Conservation (phyloP, 2,113 vertebrate genomes). For the Eptesicus fuscus region DNA sequence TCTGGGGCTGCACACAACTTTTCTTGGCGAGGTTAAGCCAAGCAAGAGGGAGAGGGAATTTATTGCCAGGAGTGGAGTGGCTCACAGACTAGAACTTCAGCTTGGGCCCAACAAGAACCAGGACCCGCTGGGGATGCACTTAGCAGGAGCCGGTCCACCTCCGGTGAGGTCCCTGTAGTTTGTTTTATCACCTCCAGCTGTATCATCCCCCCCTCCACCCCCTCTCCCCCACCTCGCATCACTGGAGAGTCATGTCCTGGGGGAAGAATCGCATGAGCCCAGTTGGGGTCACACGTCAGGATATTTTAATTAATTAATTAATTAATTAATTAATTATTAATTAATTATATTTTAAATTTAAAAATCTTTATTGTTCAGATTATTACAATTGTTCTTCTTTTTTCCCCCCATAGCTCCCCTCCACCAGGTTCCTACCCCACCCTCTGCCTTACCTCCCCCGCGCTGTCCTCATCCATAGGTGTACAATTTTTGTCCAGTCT, state of each 20-base stretch:
- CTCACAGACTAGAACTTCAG: background rate
- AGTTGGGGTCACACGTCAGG: background rate
- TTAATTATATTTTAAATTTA: no score
- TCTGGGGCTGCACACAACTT: background rate
- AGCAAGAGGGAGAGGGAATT: background rate
- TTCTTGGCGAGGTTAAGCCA: background rate
- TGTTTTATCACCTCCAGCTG: background rate
- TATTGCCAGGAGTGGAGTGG: background rate
- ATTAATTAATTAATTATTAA: no score
- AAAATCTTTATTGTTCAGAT: no score
- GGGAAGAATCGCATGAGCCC: background rate
- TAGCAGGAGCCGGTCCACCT: background rate
- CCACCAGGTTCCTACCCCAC: no score
- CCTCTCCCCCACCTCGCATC: fast-evolving
- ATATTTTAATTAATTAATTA: no score
- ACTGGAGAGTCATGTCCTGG: background rate
- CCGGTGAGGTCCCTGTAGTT: background rate
- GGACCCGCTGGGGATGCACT: fast-evolving
- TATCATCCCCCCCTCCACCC: fast-evolving
- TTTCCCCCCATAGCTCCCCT: no score
- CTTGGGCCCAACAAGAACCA: background rate
- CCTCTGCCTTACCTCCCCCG: no score
- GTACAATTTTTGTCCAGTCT: no score
- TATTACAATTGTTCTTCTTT: no score
- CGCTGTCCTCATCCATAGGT: no score